Evolutionary conservation across 2,113 vertebrate species (phyloP).

Genomic region (Zootoca vivipara): DNA sequence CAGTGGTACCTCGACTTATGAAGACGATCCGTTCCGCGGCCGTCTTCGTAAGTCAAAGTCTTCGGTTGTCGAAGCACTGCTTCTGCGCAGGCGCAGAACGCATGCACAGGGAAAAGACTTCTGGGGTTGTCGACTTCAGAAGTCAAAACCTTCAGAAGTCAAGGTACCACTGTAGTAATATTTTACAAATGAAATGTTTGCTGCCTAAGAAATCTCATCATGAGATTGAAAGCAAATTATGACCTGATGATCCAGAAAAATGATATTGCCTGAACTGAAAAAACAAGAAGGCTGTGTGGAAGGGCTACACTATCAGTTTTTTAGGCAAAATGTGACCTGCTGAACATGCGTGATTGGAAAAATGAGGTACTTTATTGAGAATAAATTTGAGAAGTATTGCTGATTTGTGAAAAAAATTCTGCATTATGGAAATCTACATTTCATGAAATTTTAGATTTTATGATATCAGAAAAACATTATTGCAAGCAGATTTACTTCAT

Average conservation of each 20-base stretch:
- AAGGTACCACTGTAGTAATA: too few species aligned
- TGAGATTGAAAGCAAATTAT: background rate
- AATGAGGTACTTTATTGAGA: background rate
- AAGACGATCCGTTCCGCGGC: too few species aligned
- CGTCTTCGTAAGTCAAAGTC: too few species aligned
- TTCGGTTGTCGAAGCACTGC: too few species aligned
- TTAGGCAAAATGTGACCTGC: background rate
- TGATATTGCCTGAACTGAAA: constrained; percentile 39
- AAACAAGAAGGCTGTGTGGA: constrained; percentile 12
- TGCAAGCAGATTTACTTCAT: background rate
- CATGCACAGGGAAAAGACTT: too few species aligned
- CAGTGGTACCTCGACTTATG: too few species aligned
- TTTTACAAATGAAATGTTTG: background rate
- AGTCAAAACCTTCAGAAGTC: too few species aligned
- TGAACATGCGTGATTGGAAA: constrained; percentile 16
- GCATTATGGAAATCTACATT: constrained; percentile 11
- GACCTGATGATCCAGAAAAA: constrained; percentile 2
- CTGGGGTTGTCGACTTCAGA: too few species aligned
- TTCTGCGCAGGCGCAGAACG: too few species aligned
- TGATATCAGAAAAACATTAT: background rate
- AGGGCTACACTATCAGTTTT: constrained; percentile 32
- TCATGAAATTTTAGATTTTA: constrained; percentile 25
- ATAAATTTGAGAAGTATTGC: constrained; percentile 1
- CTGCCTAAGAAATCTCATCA: background rate
- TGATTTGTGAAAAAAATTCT: constrained; percentile 31